A percentile compares a stretch with the other conserved stretches of the same genome.
phyloP scores from a whole-genome alignment of 2,888 invertebrate genomes.

The Hirtodrosophila cameraria region DNA sequence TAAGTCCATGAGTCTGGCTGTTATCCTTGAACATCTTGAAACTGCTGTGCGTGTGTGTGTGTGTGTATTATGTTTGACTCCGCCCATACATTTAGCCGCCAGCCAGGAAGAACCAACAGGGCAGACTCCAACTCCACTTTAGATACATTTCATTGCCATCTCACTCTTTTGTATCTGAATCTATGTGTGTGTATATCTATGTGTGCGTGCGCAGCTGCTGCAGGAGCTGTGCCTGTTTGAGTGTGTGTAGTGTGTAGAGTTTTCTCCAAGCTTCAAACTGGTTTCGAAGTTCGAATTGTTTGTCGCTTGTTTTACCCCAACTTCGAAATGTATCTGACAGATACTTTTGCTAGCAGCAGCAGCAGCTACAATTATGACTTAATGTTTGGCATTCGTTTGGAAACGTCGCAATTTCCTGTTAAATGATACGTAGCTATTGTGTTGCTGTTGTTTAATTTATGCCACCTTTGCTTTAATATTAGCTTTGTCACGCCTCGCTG shows the following conservation, averaged over 20 bases:
- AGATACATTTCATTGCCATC: constrained; percentile 20
- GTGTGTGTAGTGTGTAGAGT: constrained; percentile 42
- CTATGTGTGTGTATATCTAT: neutral
- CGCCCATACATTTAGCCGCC: constrained; percentile 52
- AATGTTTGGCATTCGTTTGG: constrained; percentile 67
- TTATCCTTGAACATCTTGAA: constrained; percentile 46
- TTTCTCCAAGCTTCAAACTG: constrained; percentile 55
- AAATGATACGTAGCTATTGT: constrained; percentile 67
- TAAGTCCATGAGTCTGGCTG: constrained; percentile 53
- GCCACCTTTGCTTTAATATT: constrained; percentile 76
- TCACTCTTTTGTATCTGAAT: constrained; percentile 33
- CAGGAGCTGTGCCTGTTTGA: constrained; percentile 24
- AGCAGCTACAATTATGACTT: constrained; percentile 69
- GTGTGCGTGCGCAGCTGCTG: constrained; percentile 26
- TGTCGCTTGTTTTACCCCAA: constrained; percentile 56
- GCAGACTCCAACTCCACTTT: constrained; percentile 44
- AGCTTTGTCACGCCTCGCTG: constrained; percentile 74
- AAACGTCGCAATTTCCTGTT: constrained; percentile 73
- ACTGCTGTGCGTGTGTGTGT: constrained; percentile 14
- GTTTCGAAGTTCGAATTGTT: constrained; percentile 66
- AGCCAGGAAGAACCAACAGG: constrained; percentile 28
- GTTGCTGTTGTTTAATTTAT: constrained; percentile 66
- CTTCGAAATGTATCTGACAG: constrained; percentile 72
- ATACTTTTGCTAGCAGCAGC: constrained; percentile 42
- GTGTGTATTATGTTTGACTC: constrained; percentile 48